Percentiles rank a stretch among this genome's conserved stretches.
Evolutionary conservation across 2,888 invertebrate species (phyloP).

Genomic region (Hypena proboscidalis): DNA sequence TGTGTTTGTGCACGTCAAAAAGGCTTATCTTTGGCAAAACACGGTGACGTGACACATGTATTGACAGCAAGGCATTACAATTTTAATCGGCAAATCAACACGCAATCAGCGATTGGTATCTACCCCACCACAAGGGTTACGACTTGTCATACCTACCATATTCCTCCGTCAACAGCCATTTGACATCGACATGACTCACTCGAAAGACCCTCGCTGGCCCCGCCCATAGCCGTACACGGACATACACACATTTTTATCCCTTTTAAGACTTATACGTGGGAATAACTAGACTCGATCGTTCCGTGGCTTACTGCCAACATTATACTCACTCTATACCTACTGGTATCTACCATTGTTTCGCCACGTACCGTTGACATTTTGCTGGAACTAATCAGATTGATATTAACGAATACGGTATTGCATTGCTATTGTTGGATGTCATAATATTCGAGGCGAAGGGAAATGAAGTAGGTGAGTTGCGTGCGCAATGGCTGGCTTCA

Average conservation of each 20-base stretch:
- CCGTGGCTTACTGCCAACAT: constrained; percentile 60
- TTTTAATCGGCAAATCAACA: constrained; percentile 1
- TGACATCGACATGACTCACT: constrained; percentile 52
- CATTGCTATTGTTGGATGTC: constrained; percentile 36
- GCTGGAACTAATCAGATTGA: constrained; percentile 40
- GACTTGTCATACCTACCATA: no score
- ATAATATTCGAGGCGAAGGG: constrained; percentile 48
- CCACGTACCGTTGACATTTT: constrained; percentile 60
- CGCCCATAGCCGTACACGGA: constrained; percentile 60
- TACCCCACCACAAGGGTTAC: constrained; percentile 34
- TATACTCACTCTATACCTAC: constrained; percentile 37
- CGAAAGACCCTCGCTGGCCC: constrained; percentile 49
- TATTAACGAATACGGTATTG: constrained; percentile 35
- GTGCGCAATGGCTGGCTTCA: constrained; percentile 9
- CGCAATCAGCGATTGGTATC: constrained; percentile 28
- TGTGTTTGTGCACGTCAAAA: no score
- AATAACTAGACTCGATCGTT: constrained; percentile 51
- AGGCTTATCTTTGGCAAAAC: no score
- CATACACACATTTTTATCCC: constrained; percentile 67
- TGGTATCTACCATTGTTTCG: constrained; percentile 58
- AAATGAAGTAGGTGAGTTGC: constrained; percentile 58
- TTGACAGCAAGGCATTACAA: constrained; percentile 11
- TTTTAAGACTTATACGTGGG: constrained; percentile 62
- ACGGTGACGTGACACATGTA: constrained; percentile 5
- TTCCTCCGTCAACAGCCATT: constrained; percentile 23